These are phyloP conservation scores for Atlantisia rogersi DNA, from an alignment of 2,113 vertebrate genomes.

Conservation along the genomic window DNA sequence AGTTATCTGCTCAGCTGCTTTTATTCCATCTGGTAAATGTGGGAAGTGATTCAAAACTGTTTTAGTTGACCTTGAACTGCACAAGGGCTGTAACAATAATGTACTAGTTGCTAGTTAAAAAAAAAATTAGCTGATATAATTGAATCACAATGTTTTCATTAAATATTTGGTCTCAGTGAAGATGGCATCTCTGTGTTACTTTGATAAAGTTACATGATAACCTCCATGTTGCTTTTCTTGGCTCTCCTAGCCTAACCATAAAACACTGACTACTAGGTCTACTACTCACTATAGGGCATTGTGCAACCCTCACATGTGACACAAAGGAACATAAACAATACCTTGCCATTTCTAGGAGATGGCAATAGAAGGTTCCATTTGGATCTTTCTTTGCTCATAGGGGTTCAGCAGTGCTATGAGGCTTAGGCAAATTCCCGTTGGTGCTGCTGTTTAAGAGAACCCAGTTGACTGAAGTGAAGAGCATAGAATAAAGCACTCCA, in stretches of 20 bases:
- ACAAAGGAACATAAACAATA: not conserved
- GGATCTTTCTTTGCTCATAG: not conserved
- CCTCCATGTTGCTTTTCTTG: conserved; percentile 12
- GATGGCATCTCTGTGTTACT: conserved; percentile 1
- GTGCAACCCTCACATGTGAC: not conserved
- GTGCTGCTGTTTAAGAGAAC: not conserved
- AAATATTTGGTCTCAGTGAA: not conserved
- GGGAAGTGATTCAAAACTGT: not conserved
- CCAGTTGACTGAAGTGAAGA: not conserved
- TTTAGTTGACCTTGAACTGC: not conserved
- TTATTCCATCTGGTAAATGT: not conserved
- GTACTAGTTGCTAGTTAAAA: not conserved
- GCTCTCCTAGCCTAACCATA: not conserved
- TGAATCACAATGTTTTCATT: conserved; percentile 33
- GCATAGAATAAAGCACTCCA: not conserved
- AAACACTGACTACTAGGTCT: not conserved
- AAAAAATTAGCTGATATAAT: not conserved
- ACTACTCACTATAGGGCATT: not conserved
- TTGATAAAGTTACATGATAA: conserved; percentile 9
- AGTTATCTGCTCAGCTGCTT: not conserved
- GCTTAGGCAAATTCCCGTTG: not conserved
- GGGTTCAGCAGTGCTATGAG: not conserved
- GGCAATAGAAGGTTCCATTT: not conserved
- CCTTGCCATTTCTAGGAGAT: not conserved
- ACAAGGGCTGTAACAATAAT: not conserved